Base-by-base conservation (phyloP, 2,888 invertebrate genomes). In the Papilio elwesi region DNA sequence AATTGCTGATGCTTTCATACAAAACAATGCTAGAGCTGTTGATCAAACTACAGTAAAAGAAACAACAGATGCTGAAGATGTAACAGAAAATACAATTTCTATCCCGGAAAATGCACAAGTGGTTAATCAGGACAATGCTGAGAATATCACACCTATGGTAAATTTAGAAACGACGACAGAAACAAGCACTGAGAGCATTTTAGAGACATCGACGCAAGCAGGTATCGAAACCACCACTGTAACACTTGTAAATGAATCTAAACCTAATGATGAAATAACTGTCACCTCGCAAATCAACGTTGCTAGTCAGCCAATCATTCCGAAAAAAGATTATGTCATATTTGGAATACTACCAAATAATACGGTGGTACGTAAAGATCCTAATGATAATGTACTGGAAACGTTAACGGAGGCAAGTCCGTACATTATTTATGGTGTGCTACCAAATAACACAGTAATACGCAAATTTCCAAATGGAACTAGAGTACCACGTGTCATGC, bases 401-500 rank as follows among this genome's bases (percentile, higher is more conserved):
- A 92, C 95, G 83, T 93, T 95, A 89, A 96, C 96, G 90, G 95
- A 96, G 85, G 94, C 96, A 82, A 95, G 95, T 85, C 96, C 96
- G 78, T 96, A 95, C 88, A 95, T 96, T 81, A 95, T 97, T 86
- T 96, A 96, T 83, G 96, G 97, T 86, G 95, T 97, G 83, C 96
- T 95, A 87, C 96, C 97, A 79, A 96, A 97, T 93, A 96, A 96
- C 90, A 96, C 96, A 87, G 93, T 97, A 87, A 96, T 97, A 86
- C 95, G 96, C 91, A 97, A 96, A 92, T 97, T 96, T 87, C 97
- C 97, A 78, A 97, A 97, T 84, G 97, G 97, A 88, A 96, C 97
- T 86, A 92, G 96, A 89, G 95, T 97, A 88, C 96, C 96, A 89
- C 96, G 96, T 85, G 87, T 93, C 84, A 91, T 90, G 87, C 92